Evolutionary conservation across 2,797 vertebrate genomes (phyloP), one percentile per base, ranked within the genome.

Genomic region (Hafferia zeledoni): DNA sequence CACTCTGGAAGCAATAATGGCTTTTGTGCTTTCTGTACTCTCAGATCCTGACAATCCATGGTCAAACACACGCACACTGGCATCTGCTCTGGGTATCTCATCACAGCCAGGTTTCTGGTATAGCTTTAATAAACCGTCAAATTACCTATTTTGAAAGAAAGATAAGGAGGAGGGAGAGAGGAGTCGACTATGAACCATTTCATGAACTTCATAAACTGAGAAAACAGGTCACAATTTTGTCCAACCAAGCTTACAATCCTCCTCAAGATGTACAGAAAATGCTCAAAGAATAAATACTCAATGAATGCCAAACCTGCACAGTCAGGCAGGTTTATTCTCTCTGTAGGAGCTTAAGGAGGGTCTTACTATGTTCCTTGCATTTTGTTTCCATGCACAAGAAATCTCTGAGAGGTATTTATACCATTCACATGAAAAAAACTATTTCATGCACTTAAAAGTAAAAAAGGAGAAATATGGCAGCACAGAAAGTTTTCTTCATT

Each of bases 401-500:
- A 59, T 80, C 72, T 94, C 91, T 5, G 25, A 91, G 85, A 87
- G 76, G 89, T 75, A 81, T 86, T 85, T 93, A 91, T 79, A 94
- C 90, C 64, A 84, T 76, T 88, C 79, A 94, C 39, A 87, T 0
- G 7, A 92, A 94, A 89, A 89, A 92, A 84, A 65, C 31, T 81
- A 86, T 82, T 93, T 91, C 82, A 89, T 71, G 85, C 86, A 93
- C 89, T 86, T 81, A 33, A 81, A 90, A 90, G 47, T 59, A 82
- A 75, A 77, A 76, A 76, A 55, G 5, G 81, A 67, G 52, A 76
- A 69, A 92, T 77, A 82, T 13, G 65, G 89, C 89, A 89, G 97
- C 91, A 95, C 92, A 95, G 87, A 89, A 94, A 87, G 92, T 95
- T 95, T 84, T 86, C 92, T 97, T 97, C 94, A 91, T 93, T 95